phyloP scores from a whole-genome alignment of 2,113 vertebrate genomes.

The Pseudolaguvia tuberculata region DNA sequence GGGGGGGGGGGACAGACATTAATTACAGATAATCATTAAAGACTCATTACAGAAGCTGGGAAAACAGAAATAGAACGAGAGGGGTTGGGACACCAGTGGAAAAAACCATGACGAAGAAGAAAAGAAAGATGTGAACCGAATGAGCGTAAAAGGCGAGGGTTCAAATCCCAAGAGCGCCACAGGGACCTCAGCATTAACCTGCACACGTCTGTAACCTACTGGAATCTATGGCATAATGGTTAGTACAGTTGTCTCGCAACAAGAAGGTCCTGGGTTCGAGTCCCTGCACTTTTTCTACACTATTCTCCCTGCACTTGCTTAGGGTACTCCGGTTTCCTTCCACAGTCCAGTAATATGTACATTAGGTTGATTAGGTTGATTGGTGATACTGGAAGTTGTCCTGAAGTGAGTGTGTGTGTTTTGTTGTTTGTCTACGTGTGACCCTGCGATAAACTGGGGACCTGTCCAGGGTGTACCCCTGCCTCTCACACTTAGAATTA shows the following conservation, averaged over 20 bases:
- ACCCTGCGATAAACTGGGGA: too few relatives aligned
- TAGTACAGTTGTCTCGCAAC: not conserved
- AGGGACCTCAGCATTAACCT: not conserved
- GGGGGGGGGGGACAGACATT: conserved; percentile 44
- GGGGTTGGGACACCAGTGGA: not conserved
- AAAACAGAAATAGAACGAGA: conserved; percentile 17
- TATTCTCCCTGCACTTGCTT: too few relatives aligned
- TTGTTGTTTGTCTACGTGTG: too few relatives aligned
- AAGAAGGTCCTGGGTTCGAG: too few relatives aligned
- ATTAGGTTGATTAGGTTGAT: too few relatives aligned
- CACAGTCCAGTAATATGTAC: too few relatives aligned
- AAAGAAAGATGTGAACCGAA: not conserved
- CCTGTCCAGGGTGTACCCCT: too few relatives aligned
- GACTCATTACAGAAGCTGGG: conserved; percentile 52
- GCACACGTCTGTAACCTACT: not conserved
- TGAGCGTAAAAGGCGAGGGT: not conserved
- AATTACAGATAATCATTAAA: conserved; percentile 61
- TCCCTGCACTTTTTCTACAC: too few relatives aligned
- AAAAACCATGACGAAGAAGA: conserved; percentile 5
- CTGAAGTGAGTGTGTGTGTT: too few relatives aligned
- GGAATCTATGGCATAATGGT: not conserved
- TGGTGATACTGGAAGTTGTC: too few relatives aligned
- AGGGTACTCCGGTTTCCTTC: too few relatives aligned
- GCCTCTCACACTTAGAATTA: too few relatives aligned
- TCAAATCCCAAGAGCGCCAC: not conserved